phyloP scores from a whole-genome alignment of 2,113 vertebrate genomes.

The Addax nasomaculatus region DNA sequence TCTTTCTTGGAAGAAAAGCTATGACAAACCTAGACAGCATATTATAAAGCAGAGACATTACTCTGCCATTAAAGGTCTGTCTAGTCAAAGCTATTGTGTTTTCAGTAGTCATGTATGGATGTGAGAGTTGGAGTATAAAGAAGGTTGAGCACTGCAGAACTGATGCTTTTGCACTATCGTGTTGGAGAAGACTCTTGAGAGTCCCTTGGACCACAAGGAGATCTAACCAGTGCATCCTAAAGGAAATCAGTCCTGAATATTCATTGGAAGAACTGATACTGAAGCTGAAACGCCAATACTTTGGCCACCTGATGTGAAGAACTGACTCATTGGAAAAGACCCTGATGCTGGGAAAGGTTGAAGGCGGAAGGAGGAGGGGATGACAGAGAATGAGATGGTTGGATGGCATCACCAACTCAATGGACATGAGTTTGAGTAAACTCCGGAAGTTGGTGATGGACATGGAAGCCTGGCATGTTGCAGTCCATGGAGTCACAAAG shows the following conservation, averaged over 20 bases:
- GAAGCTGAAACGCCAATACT: background rate
- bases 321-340: background rate
- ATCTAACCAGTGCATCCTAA: background rate
- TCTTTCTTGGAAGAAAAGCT: background rate
- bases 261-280: background rate
- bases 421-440: background rate
- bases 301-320: background rate
- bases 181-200: background rate
- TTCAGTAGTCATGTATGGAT: background rate
- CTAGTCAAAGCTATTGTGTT: background rate
- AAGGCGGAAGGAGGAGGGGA: accelerated
- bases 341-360: background rate
- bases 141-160: background rate
- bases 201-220: background rate
- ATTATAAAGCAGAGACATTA: background rate
- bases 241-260: background rate
- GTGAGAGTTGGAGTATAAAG: background rate
- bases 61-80: background rate
- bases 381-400: background rate
- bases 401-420: background rate
- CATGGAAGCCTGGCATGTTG: background rate
- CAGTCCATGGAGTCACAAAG: background rate
- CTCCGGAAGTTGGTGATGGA: background rate
- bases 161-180: background rate
- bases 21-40: background rate